Evolutionary conservation across 2,113 vertebrate genomes (phyloP), one percentile per base, ranked within the genome.

Genomic region (Triplophysa tibetana): DNA sequence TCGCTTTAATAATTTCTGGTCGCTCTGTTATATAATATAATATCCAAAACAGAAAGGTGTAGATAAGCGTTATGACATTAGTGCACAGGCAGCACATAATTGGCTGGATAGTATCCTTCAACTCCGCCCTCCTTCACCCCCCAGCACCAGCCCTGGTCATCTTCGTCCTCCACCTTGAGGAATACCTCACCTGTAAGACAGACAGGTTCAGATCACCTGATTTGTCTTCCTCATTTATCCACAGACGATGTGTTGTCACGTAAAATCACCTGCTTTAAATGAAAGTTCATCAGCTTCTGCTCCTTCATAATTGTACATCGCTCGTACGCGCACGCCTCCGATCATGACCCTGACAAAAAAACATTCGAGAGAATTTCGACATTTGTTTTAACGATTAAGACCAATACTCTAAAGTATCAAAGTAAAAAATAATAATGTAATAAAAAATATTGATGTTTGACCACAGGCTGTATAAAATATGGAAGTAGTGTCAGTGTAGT

Each of bases 141-240:
- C 83, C 93, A 90, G 84, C 92, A 94, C 94, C 94, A 95, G 12
- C 94, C 94, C 89, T 95, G 94, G 41, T 94, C 93, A 4, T 95
- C 94, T 75, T 95, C 94, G 41, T 95, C 94, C 86, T 95, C 94
- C 1, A 93, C 88, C 87, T 95, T 95, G 78, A 94, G 88, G 75
- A 95, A 93, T 70, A 91, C 89, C 80, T 95, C 93, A 10, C 93
- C 94, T 95, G 80, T 17, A 24, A 29, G 60, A 50, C 61, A 66
- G 48, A 70, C 50, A 17, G 50, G 12, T 8, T 56, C 19, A 56
- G 7, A n/a, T 4, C 54, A 56, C 54, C 50, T 52, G 50, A 52
- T 52, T 16, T 16, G 13, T 5, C 4, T 52, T 14, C 14, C 17
- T 52, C 50, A 52, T 52, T 52, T 52, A 52, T 52, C 50, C 14